Percentiles rank a stretch among this genome's conserved stretches.
Conservation (phyloP, 2,888 invertebrate species). For the Operophtera brumata region DNA sequence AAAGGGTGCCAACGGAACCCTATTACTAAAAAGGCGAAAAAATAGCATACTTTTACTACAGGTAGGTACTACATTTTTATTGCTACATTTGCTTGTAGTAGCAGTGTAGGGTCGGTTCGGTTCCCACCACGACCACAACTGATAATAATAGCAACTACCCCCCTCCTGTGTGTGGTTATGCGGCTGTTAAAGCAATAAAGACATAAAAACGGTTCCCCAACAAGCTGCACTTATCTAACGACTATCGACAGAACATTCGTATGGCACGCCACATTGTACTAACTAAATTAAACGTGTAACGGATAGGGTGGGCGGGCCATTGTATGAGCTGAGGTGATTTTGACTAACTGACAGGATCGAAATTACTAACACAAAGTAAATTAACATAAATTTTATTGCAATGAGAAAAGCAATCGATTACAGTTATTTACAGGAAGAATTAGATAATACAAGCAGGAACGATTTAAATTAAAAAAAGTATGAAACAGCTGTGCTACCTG, state of each 20-base stretch:
- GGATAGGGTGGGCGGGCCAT: slow-evolving; percentile 36
- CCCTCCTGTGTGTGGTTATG: slow-evolving; percentile 49
- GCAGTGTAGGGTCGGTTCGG: background rate
- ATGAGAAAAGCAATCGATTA: too few species aligned
- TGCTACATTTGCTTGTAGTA: background rate
- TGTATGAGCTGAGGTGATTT: slow-evolving; percentile 13
- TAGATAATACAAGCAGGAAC: too few species aligned
- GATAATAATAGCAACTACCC: slow-evolving; percentile 48
- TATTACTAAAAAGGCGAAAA: too few species aligned
- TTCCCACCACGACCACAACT: slow-evolving; percentile 9
- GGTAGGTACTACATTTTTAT: too few species aligned
- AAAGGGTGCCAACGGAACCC: too few species aligned
- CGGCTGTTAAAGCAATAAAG: slow-evolving; percentile 62
- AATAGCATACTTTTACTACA: too few species aligned
- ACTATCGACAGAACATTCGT: slow-evolving; percentile 61
- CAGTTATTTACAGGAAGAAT: too few species aligned
- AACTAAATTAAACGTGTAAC: slow-evolving; percentile 56
- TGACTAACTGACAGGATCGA: slow-evolving; percentile 11
- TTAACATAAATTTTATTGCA: slow-evolving; percentile 13
- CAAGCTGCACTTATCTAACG: slow-evolving; percentile 58
- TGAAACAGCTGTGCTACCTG: too few species aligned
- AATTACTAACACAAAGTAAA: too few species aligned
- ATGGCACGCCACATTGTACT: slow-evolving; percentile 53
- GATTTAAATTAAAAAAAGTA: too few species aligned
- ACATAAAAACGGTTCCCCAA: slow-evolving; percentile 56